phyloP scores from a whole-genome alignment of 1,140 invertebrate species.

The Calycopis cecrops region DNA sequence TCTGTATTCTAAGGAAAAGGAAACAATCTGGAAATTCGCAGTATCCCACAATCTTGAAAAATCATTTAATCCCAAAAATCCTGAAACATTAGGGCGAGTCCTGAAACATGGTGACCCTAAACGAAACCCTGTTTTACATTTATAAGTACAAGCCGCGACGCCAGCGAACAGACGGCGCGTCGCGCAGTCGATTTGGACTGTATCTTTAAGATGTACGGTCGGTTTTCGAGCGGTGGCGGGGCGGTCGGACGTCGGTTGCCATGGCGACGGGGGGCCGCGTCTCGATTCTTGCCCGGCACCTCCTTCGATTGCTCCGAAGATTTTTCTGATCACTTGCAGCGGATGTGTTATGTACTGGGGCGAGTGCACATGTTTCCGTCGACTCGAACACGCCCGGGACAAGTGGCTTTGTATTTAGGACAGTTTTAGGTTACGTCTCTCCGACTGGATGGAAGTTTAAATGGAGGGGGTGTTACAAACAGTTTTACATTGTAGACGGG shows the following conservation, averaged over 20 bases:
- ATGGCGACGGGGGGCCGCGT: slow-evolving; percentile 52
- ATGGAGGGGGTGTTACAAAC: no score
- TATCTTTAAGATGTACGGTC: slow-evolving; percentile 30
- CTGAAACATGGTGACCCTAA: slow-evolving; percentile 29
- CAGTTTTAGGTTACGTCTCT: no score
- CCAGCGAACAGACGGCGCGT: slow-evolving; percentile 21
- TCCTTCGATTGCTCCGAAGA: slow-evolving; percentile 56
- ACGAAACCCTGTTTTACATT: slow-evolving; percentile 60
- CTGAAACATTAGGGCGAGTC: not conserved
- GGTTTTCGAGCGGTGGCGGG: slow-evolving; percentile 24
- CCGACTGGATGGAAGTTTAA: no score
- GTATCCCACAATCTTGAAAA: no score
- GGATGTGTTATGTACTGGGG: slow-evolving; percentile 35
- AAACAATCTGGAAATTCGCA: no score
- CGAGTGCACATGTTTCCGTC: not conserved
- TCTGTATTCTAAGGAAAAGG: no score
- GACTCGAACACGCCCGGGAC: not conserved
- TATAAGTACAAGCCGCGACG: slow-evolving; percentile 63
- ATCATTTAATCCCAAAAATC: no score
- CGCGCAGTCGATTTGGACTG: slow-evolving; percentile 24
- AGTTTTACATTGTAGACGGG: no score
- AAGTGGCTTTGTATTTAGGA: no score
- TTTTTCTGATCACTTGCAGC: slow-evolving; percentile 57
- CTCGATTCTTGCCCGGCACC: slow-evolving; percentile 58
- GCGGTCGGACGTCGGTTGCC: slow-evolving; percentile 32